Evolutionary conservation across 2,797 vertebrate genomes (phyloP).

Genomic region (Fratercula arctica): DNA sequence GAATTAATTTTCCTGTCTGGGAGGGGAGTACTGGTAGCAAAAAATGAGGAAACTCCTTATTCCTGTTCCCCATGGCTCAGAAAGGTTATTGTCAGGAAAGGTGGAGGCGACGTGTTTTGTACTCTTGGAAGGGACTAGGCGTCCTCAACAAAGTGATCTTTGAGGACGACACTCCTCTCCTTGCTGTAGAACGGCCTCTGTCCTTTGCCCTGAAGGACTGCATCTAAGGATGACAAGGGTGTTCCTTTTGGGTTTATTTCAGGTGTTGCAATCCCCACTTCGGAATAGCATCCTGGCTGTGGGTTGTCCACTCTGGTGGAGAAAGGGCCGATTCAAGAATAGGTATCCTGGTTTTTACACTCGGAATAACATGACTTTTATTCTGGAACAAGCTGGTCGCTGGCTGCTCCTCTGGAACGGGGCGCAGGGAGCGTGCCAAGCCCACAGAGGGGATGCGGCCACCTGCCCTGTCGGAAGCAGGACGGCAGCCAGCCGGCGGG

Average conservation of each 20-base stretch:
- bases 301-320: not conserved
- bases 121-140: constrained; percentile 38
- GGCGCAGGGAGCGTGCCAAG: not conserved
- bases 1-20: not conserved
- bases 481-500: not conserved
- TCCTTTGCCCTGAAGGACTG: not conserved
- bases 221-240: not conserved
- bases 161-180: not conserved
- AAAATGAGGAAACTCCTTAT: constrained; percentile 46
- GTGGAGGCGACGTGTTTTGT: not conserved
- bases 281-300: not conserved
- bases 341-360: not conserved
- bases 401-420: constrained; percentile 10
- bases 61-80: not conserved
- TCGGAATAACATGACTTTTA: not conserved
- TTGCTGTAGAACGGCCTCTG: not conserved
- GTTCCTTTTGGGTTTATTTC: not conserved
- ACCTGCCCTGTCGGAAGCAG: constrained; percentile 52
- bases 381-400: not conserved
- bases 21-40: not conserved
- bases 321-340: not conserved
- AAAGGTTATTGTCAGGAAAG: constrained; percentile 40
- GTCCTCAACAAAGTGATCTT: not conserved
- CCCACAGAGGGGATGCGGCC: not conserved
- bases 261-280: not conserved